Conservation (phyloP, 2,888 invertebrate genomes). For the Myopa testacea region DNA sequence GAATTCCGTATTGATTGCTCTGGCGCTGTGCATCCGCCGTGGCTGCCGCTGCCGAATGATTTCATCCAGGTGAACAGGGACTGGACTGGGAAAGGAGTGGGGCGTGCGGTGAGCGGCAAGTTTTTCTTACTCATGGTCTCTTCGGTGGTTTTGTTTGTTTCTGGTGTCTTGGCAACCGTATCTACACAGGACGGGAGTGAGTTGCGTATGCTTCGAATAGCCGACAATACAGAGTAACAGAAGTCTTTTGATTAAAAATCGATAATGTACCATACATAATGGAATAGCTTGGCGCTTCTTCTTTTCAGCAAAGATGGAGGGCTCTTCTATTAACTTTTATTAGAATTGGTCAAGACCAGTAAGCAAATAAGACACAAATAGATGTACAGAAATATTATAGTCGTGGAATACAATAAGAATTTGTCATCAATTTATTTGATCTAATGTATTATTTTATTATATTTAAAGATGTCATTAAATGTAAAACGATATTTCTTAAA, state of each 20-base stretch:
- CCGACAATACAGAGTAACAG: neutral
- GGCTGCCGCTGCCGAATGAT: constrained; percentile 34
- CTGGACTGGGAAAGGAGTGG: constrained; percentile 1
- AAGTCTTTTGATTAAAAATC: constrained; percentile 26
- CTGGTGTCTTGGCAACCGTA: constrained; percentile 57
- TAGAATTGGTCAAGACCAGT: no score
- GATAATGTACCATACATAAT: neutral
- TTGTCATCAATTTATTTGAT: no score
- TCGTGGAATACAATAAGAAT: no score
- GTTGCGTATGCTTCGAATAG: constrained; percentile 11
- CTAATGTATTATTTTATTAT: no score
- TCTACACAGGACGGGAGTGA: constrained; percentile 32
- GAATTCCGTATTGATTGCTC: constrained; percentile 38
- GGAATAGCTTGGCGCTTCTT: neutral
- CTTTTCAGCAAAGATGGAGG: neutral
- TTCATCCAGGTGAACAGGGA: constrained; percentile 41
- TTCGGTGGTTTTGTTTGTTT: constrained; percentile 49
- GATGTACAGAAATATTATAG: no score
- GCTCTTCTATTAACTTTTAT: no score
- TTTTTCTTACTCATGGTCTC: neutral
- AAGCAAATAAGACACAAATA: no score
- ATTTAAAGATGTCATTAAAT: no score
- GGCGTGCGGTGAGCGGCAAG: constrained; percentile 6
- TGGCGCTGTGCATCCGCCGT: constrained; percentile 33
- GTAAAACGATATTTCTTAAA: no score